Conservation (phyloP, 2,888 invertebrate species). For the Brachypterus glaber region DNA sequence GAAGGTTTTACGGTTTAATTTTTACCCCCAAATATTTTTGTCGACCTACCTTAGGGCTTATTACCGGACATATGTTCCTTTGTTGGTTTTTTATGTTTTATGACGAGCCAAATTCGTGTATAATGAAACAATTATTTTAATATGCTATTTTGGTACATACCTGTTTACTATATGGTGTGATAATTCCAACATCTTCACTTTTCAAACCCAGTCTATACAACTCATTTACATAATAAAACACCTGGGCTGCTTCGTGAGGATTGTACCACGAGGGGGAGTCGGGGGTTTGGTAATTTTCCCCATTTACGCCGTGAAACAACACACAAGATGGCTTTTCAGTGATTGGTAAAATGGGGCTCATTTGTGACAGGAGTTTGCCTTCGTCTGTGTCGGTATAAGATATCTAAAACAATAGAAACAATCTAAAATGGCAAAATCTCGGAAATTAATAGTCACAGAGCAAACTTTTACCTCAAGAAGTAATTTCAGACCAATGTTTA, state of each 20-base stretch:
- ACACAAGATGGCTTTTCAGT: slow-evolving; percentile 45
- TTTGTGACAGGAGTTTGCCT: slow-evolving; percentile 35
- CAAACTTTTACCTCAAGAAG: too few relatives aligned
- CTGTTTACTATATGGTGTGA: slow-evolving; percentile 89
- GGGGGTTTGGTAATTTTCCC: slow-evolving; percentile 57
- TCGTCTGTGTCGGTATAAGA: slow-evolving; percentile 39
- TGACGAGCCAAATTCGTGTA: too few relatives aligned
- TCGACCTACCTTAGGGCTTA: too few relatives aligned
- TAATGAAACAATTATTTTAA: too few relatives aligned
- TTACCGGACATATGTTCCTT: too few relatives aligned
- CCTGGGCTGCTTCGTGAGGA: slow-evolving; percentile 64
- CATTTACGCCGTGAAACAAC: slow-evolving; percentile 62
- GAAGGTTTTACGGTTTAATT: too few relatives aligned
- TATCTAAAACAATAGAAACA: slow-evolving; percentile 29
- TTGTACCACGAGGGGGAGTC: slow-evolving; percentile 89
- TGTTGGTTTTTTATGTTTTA: too few relatives aligned
- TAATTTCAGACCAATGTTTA: too few relatives aligned
- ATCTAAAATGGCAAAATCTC: background rate
- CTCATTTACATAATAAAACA: slow-evolving; percentile 53
- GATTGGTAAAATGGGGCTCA: slow-evolving; percentile 36
- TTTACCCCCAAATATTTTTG: slow-evolving; percentile 1
- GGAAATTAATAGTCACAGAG: slow-evolving; percentile 4
- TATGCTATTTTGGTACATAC: too few relatives aligned
- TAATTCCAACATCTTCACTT: slow-evolving; percentile 72
- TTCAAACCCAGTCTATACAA: slow-evolving; percentile 57